phyloP scores from a whole-genome alignment of 1,140 invertebrate species.

The Dysdera silvatica region DNA sequence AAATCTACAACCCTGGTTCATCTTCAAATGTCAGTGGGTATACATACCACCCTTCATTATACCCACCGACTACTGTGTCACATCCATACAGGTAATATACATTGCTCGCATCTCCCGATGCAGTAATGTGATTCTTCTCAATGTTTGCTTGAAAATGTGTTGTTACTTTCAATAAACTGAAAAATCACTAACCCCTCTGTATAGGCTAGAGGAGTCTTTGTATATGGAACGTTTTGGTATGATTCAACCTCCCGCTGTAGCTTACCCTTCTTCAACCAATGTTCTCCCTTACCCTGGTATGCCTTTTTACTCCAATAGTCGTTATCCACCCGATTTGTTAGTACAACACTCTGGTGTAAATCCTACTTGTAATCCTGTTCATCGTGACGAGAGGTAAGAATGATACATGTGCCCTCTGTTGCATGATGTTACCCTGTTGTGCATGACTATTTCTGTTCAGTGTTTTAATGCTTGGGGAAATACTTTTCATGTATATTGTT shows the following conservation, averaged over 20 bases:
- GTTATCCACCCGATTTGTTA: slow-evolving; percentile 23
- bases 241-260: slow-evolving; percentile 53
- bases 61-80: slow-evolving; percentile 12
- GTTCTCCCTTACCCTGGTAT: slow-evolving; percentile 16
- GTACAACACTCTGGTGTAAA: background rate
- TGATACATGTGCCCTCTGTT: too few species aligned
- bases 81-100: too few species aligned
- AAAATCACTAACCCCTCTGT: background rate
- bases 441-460: too few species aligned
- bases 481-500: too few species aligned
- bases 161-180: too few species aligned
- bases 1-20: slow-evolving; percentile 20
- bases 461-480: too few species aligned
- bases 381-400: slow-evolving; percentile 16
- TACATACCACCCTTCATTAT: slow-evolving; percentile 16
- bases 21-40: slow-evolving; percentile 12
- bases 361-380: background rate
- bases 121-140: too few species aligned
- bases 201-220: slow-evolving; percentile 63
- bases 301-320: slow-evolving; percentile 9
- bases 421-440: too few species aligned
- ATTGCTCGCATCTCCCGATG: too few species aligned
- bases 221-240: slow-evolving; percentile 66
- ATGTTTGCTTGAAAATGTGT: too few species aligned
- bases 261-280: slow-evolving; percentile 32